These are phyloP conservation scores for Calcarius ornatus DNA, from an alignment of 2,113 vertebrate species.

Conservation along the genomic window DNA sequence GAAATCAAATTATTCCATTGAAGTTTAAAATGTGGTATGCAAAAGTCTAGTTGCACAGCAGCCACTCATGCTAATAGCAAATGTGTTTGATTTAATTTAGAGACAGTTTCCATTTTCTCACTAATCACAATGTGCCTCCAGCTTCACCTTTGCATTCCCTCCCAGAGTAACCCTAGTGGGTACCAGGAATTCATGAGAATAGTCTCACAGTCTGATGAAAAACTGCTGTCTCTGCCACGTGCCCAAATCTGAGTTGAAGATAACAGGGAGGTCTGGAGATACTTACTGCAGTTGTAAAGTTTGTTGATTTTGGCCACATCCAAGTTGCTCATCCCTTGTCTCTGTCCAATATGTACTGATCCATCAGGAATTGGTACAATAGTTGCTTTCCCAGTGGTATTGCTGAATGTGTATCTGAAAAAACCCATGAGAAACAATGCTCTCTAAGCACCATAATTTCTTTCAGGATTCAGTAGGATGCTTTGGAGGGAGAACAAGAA, in stretches of 20 bases:
- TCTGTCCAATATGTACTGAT: slow-evolving; percentile 78
- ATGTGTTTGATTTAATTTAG: not conserved
- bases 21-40: not conserved
- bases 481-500: not conserved
- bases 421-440: not conserved
- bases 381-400: slow-evolving; percentile 77
- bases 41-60: not conserved
- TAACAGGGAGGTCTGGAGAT: not conserved
- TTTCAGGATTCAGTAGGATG: not conserved
- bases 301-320: slow-evolving; percentile 82
- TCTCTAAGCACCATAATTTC: not conserved
- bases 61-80: not conserved
- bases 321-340: slow-evolving; percentile 77
- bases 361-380: slow-evolving; percentile 80
- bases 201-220: not conserved
- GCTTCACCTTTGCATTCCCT: not conserved
- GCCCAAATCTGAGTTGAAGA: not conserved
- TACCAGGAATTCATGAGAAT: not conserved
- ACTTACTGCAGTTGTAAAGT: slow-evolving; percentile 80
- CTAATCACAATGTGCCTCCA: not conserved
- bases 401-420: slow-evolving; percentile 78
- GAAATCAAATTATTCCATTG: not conserved
- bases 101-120: not conserved
- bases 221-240: not conserved
- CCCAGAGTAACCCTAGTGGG: not conserved